Conservation (phyloP, 2,888 invertebrate species). For the Plemyria rubiginata region DNA sequence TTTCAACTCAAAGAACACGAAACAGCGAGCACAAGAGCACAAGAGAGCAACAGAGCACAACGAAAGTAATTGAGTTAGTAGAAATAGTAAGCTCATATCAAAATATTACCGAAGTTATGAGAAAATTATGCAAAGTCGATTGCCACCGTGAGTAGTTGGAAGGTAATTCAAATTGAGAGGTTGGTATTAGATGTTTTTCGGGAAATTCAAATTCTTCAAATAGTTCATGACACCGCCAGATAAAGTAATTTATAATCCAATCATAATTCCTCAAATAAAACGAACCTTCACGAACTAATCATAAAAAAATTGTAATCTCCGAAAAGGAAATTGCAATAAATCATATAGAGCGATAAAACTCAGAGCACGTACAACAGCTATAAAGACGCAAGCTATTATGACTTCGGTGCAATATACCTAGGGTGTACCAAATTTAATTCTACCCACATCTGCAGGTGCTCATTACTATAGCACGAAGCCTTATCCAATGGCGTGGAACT, state of each 20-base stretch:
- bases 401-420: slow-evolving; percentile 30
- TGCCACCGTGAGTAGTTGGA: slow-evolving; percentile 8
- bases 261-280: not conserved
- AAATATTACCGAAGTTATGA: slow-evolving; percentile 13
- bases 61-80: slow-evolving; percentile 13
- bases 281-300: not conserved
- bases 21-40: no score
- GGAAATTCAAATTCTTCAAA: not conserved
- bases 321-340: slow-evolving; percentile 4
- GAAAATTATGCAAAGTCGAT: slow-evolving; percentile 28
- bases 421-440: slow-evolving; percentile 40
- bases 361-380: slow-evolving; percentile 9
- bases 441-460: slow-evolving; percentile 37
- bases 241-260: not conserved
- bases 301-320: not conserved
- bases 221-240: not conserved
- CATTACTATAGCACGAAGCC: slow-evolving; percentile 37
- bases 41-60: no score
- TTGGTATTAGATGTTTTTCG: not conserved
- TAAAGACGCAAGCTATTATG: slow-evolving; percentile 17
- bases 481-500: slow-evolving; percentile 34
- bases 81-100: slow-evolving; percentile 15
- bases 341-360: slow-evolving; percentile 6
- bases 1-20: no score
- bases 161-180: not conserved